These are phyloP conservation scores for Thera obeliscata DNA, from an alignment of 2,888 invertebrate genomes.

Conservation along the genomic window DNA sequence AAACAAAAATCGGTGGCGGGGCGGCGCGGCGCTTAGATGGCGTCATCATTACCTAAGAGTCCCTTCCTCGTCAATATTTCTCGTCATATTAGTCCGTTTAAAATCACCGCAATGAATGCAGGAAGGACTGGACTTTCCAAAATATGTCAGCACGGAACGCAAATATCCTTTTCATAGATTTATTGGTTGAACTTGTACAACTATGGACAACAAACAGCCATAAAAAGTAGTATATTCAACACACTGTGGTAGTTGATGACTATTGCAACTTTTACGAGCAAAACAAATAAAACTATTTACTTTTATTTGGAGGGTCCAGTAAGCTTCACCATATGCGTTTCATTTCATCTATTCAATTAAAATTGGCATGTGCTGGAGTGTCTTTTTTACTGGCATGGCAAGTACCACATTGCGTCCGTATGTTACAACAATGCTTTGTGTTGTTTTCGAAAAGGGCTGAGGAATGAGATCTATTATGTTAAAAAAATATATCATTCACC, in stretches of 20 bases:
- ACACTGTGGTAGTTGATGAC: slow-evolving; percentile 25
- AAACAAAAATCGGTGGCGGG: no score
- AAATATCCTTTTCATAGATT: no score
- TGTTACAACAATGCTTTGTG: slow-evolving; percentile 20
- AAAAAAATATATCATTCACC: no score
- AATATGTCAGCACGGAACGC: no score
- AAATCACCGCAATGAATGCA: no score
- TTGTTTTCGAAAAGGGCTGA: slow-evolving; percentile 1
- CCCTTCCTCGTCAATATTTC: no score
- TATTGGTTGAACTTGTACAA: no score
- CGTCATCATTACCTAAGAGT: background rate
- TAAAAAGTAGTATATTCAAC: slow-evolving; percentile 36
- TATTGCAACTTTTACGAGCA: slow-evolving; percentile 40
- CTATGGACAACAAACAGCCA: background rate
- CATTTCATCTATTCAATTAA: slow-evolving; percentile 48
- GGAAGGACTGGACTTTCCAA: no score
- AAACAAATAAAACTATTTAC: slow-evolving; percentile 47
- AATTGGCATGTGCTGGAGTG: slow-evolving; percentile 63
- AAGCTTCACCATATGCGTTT: slow-evolving; percentile 59
- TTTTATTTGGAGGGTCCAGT: slow-evolving; percentile 51
- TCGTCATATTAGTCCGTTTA: no score
- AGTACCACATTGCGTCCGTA: slow-evolving; percentile 35
- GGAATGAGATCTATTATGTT: no score
- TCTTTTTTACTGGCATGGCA: slow-evolving; percentile 48
- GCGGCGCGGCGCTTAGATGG: no score